A percentile compares a stretch with the other conserved stretches of the same genome.
phyloP scores from a whole-genome alignment of 2,888 invertebrate genomes.

The Odontothrips loti region DNA sequence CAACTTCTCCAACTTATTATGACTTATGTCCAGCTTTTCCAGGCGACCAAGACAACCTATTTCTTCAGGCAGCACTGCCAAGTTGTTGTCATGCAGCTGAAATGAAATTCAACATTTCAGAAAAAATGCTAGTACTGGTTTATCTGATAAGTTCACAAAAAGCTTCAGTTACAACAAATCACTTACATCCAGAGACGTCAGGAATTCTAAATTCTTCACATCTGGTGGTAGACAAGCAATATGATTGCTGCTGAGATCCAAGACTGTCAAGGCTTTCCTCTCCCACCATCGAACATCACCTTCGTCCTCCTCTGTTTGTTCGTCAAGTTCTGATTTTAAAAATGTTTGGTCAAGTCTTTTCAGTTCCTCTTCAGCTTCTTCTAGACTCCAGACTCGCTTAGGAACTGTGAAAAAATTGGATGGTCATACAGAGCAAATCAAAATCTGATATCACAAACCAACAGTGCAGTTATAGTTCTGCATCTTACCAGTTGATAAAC shows the following conservation, averaged over 20 bases:
- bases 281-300: conserved; percentile 47
- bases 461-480: not conserved
- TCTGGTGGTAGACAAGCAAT: conserved; percentile 37
- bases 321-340: not conserved
- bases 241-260: conserved; percentile 43
- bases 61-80: conserved; percentile 9
- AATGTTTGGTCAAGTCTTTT: conserved; percentile 44
- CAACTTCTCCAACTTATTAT: conserved; percentile 24
- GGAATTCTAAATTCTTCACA: conserved; percentile 33
- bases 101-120: not conserved
- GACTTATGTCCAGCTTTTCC: conserved; percentile 25
- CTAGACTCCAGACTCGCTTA: conserved; percentile 67
- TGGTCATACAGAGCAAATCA: too few relatives aligned
- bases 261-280: conserved; percentile 48
- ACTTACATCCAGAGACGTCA: conserved; percentile 40
- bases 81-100: conserved; percentile 28
- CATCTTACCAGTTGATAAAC: conserved; percentile 63
- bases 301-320: conserved; percentile 42
- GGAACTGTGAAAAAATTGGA: conserved; percentile 56
- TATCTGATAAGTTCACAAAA: not conserved
- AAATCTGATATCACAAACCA: not conserved
- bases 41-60: conserved; percentile 18
- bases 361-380: conserved; percentile 61
- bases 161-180: not conserved
- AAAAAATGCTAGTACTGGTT: too few relatives aligned